Evolutionary conservation across 2,113 vertebrate species (phyloP).

Genomic region (Cricetomys ansorgei): DNA sequence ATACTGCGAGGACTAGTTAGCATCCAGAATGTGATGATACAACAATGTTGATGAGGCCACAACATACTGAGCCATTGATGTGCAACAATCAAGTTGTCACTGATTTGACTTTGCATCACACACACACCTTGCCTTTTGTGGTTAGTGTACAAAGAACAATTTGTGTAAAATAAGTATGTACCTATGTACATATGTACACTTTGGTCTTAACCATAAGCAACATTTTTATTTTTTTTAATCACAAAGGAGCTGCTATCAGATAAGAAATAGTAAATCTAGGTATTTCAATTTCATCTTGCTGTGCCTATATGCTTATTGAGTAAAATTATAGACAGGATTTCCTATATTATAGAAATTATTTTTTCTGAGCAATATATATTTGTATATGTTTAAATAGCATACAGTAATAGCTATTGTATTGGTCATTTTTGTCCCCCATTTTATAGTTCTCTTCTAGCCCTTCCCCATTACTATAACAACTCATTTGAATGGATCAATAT

Average conservation of each 20-base stretch:
- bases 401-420: background rate
- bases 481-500: background rate
- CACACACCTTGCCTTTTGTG: background rate
- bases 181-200: background rate
- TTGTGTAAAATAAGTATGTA: background rate
- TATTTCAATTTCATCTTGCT: background rate
- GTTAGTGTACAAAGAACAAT: background rate
- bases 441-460: background rate
- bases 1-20: background rate
- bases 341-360: background rate
- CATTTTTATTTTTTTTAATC: constrained; percentile 1
- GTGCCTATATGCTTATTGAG: background rate
- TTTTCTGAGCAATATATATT: background rate
- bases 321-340: background rate
- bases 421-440: background rate
- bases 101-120: background rate
- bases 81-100: background rate
- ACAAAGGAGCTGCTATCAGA: background rate
- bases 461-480: background rate
- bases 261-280: background rate
- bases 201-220: background rate
- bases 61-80: background rate
- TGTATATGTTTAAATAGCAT: background rate
- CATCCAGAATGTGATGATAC: background rate
- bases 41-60: background rate